These are phyloP conservation scores for Harpagifer antarcticus DNA, from an alignment of 2,797 vertebrate genomes.

Conservation along the genomic window DNA sequence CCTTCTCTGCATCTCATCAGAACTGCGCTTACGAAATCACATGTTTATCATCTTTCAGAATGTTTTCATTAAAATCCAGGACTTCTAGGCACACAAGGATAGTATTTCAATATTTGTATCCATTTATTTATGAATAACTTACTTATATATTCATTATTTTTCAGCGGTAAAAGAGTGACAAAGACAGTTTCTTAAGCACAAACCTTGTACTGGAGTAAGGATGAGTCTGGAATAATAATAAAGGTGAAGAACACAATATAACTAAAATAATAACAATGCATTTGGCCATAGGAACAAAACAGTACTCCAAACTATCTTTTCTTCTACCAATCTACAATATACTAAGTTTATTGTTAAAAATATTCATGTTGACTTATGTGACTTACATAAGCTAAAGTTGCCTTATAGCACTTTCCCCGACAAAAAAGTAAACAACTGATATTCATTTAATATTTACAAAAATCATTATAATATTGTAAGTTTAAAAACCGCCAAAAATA, in stretches of 20 bases:
- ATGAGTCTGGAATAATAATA: not conserved
- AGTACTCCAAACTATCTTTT: not conserved
- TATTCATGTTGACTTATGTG: constrained; percentile 2
- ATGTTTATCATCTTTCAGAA: constrained; percentile 25
- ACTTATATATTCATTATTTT: not conserved
- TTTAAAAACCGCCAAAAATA: not conserved
- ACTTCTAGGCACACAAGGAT: not conserved
- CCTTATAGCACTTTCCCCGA: not conserved
- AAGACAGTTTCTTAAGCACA: not conserved
- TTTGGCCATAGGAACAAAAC: not conserved
- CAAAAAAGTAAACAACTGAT: too few species aligned
- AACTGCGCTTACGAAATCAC: constrained; percentile 20
- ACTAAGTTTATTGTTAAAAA: not conserved
- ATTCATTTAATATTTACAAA: too few species aligned
- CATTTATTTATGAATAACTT: constrained; percentile 12
- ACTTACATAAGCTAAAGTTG: not conserved
- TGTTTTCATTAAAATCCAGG: constrained; percentile 26
- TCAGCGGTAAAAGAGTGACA: constrained; percentile 3
- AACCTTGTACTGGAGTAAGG: not conserved
- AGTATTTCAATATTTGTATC: constrained; percentile 3
- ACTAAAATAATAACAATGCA: not conserved
- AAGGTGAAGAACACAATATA: not conserved
- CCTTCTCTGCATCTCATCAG: constrained; percentile 37
- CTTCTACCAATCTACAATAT: not conserved
- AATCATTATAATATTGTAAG: not conserved